phyloP scores from a whole-genome alignment of 2,888 invertebrate species.

The Vesta saturnalis region DNA sequence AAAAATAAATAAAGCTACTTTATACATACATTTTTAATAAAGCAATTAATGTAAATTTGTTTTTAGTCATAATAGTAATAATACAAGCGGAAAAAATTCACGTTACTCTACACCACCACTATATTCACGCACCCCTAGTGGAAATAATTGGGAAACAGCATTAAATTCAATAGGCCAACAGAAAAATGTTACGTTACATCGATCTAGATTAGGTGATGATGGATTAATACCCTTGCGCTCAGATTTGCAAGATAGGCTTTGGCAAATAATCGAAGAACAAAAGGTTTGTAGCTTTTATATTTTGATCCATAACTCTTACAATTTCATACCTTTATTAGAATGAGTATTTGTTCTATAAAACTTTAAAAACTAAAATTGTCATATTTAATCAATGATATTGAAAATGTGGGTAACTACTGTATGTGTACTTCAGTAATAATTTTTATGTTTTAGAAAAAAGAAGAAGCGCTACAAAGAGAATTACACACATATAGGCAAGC shows the following conservation, averaged over 20 bases:
- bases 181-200: conserved; percentile 48
- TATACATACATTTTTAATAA: too few species aligned
- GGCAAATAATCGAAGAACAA: conserved; percentile 83
- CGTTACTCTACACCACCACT: conserved; percentile 64
- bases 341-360: too few species aligned
- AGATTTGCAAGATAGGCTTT: conserved; percentile 79
- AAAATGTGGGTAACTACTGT: neutral
- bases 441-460: conserved; percentile 78
- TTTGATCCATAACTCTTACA: neutral
- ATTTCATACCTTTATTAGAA: too few species aligned
- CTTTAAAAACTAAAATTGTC: too few species aligned
- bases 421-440: too few species aligned
- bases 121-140: conserved; percentile 68
- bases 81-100: conserved; percentile 49
- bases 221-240: conserved; percentile 78
- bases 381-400: too few species aligned
- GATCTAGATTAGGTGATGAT: conserved; percentile 69
- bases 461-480: conserved; percentile 81
- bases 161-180: conserved; percentile 27
- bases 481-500: conserved; percentile 81
- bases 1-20: too few species aligned
- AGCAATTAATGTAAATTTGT: too few species aligned
- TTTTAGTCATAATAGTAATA: conserved; percentile 44
- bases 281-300: conserved; percentile 66
- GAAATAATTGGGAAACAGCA: conserved; percentile 56